Percentiles rank a stretch among this genome's conserved stretches.
Evolutionary conservation across 37 sponge, comb jelly and placozoan species (phyloP).

Genomic region (Axinella damicornis): DNA sequence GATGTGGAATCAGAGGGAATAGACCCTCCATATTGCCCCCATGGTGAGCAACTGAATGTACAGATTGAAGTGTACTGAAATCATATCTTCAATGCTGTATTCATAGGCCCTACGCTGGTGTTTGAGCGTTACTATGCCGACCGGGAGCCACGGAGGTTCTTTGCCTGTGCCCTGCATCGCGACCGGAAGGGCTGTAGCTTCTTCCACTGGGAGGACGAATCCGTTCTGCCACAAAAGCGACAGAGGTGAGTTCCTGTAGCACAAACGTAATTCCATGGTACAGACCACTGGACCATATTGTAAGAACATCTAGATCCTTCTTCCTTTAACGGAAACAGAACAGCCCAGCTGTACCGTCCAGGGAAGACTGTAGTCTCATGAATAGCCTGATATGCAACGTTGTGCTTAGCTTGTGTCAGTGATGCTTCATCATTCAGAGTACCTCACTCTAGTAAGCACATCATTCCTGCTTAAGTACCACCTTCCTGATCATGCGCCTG

Average conservation of each 20-base stretch:
- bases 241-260: conserved; percentile 4
- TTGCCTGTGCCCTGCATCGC: conserved; percentile 89
- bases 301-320: no score
- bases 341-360: no score
- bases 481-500: no score
- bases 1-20: neutral
- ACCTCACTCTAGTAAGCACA: no score
- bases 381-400: no score
- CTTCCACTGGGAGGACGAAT: conserved; percentile 89
- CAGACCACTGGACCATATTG: no score
- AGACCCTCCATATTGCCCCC: conserved; percentile 70
- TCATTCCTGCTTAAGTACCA: no score
- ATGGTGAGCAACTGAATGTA: conserved; percentile 38
- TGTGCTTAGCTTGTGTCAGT: no score
- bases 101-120: conserved; percentile 86
- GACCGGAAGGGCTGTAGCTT: conserved; percentile 85
- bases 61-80: neutral
- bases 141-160: conserved; percentile 78
- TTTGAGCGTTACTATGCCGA: conserved; percentile 82
- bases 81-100: no score
- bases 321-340: no score
- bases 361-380: no score
- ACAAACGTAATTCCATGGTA: neutral
- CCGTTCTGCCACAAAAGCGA: conserved; percentile 51
- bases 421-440: no score